These are phyloP conservation scores for Burhinus bistriatus DNA, from an alignment of 2,113 vertebrate genomes.

Conservation along the genomic window DNA sequence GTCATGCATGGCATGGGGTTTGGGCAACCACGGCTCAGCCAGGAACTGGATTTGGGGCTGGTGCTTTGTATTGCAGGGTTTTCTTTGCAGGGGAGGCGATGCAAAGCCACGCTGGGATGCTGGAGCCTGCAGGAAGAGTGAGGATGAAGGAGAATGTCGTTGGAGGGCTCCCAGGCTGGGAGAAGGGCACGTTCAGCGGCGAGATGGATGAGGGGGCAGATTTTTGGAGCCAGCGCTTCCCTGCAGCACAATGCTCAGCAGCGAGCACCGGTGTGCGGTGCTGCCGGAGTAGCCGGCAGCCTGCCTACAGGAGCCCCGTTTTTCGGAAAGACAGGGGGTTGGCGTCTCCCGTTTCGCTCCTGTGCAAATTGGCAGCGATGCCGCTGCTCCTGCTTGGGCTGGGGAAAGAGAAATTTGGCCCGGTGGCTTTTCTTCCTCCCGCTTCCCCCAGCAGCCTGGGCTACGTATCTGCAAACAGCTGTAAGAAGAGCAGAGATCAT, in stretches of 20 bases:
- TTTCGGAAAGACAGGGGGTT: background rate
- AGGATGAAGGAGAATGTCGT: background rate
- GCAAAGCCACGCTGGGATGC: background rate
- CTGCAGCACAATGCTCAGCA: background rate
- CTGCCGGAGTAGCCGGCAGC: background rate
- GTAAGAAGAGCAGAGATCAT: constrained; percentile 41
- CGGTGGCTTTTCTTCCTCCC: background rate
- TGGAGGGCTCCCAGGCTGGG: background rate
- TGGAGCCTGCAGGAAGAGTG: background rate
- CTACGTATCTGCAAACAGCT: background rate
- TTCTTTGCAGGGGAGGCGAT: background rate
- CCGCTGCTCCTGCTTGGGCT: background rate
- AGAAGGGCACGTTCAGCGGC: background rate
- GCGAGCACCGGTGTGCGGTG: accelerated
- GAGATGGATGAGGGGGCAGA: background rate
- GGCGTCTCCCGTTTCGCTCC: background rate
- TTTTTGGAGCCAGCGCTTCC: background rate
- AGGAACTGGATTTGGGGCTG: background rate
- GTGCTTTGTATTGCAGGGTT: background rate
- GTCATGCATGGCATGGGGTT: accelerated
- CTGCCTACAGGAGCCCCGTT: background rate
- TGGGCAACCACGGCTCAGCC: background rate
- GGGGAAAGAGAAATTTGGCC: background rate
- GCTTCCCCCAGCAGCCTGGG: background rate
- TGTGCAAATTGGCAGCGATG: accelerated